Conservation (phyloP, 2,797 vertebrate genomes). For the Halcyon leucocephala region DNA sequence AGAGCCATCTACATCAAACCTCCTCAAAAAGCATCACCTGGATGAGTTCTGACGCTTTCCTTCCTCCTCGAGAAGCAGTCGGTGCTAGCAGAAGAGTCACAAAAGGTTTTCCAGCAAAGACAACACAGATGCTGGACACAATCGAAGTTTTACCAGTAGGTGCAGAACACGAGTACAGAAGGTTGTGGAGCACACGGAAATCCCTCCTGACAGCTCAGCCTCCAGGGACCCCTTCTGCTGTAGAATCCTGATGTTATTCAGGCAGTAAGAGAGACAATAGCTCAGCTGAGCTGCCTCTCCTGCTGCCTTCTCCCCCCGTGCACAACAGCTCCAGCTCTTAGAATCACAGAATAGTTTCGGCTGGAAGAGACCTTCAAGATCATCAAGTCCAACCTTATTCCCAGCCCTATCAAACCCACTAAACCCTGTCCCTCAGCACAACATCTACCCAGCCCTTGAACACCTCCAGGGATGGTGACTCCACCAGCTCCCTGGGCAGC, state of each 20-base stretch:
- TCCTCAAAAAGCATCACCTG: neutral
- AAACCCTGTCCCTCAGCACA: too few species aligned
- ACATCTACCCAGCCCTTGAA: too few species aligned
- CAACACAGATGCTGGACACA: fast-evolving
- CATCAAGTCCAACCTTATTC: too few species aligned
- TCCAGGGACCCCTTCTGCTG: neutral
- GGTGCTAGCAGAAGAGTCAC: neutral
- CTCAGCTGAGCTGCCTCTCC: neutral
- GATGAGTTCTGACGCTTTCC: neutral
- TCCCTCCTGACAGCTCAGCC: neutral
- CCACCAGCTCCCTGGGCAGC: too few species aligned
- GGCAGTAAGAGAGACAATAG: neutral
- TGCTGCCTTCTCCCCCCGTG: too few species aligned
- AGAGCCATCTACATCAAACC: neutral
- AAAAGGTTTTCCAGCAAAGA: neutral
- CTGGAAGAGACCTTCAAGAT: too few species aligned
- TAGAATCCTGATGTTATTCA: neutral
- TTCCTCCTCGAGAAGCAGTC: neutral
- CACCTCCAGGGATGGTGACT: too few species aligned
- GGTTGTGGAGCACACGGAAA: neutral
- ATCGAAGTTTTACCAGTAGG: fast-evolving
- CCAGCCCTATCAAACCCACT: too few species aligned
- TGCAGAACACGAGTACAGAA: fast-evolving
- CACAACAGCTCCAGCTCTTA: neutral
- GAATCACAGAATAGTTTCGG: too few species aligned